Evolutionary conservation across 2,113 vertebrate species (phyloP).

Genomic region (Progne subis): DNA sequence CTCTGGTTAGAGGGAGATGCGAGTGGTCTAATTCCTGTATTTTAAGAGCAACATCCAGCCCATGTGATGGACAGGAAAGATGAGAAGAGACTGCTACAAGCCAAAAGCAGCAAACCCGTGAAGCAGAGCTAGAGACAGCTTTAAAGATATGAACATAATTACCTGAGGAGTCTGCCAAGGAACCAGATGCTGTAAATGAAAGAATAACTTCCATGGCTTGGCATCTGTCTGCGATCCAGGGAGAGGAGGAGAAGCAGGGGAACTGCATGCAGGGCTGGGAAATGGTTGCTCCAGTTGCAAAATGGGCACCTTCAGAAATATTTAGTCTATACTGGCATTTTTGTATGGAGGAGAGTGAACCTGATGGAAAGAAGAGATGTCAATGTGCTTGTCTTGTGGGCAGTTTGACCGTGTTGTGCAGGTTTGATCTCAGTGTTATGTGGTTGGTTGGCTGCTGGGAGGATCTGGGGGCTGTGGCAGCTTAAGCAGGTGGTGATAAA

Average conservation of each 20-base stretch:
- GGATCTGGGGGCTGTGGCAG: not conserved
- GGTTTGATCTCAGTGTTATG: not conserved
- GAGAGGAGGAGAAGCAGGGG: not conserved
- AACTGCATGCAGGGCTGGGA: not conserved
- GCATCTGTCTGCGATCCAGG: not conserved
- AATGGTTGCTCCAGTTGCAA: not conserved
- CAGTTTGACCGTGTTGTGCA: fast-evolving
- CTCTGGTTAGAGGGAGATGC: not conserved
- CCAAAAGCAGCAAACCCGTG: conserved; percentile 32
- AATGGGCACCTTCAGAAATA: not conserved
- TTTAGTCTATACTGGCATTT: not conserved
- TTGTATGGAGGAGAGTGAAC: not conserved
- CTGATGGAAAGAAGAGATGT: not conserved
- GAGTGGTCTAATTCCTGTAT: not conserved
- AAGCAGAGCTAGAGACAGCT: conserved; percentile 45
- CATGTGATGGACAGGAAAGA: conserved; percentile 6
- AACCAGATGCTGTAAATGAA: conserved; percentile 57
- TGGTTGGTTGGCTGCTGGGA: not conserved
- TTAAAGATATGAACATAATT: conserved; percentile 38
- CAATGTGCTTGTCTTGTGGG: not conserved
- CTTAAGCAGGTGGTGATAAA: not conserved
- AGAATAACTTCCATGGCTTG: conserved; percentile 38
- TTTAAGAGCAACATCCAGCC: not conserved
- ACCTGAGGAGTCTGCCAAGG: conserved; percentile 41
- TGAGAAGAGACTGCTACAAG: not conserved